A percentile compares a stretch with the other conserved stretches of the same genome.
These are phyloP conservation scores for Ips nitidus DNA, from an alignment of 1,140 invertebrate species.

Conservation along the genomic window DNA sequence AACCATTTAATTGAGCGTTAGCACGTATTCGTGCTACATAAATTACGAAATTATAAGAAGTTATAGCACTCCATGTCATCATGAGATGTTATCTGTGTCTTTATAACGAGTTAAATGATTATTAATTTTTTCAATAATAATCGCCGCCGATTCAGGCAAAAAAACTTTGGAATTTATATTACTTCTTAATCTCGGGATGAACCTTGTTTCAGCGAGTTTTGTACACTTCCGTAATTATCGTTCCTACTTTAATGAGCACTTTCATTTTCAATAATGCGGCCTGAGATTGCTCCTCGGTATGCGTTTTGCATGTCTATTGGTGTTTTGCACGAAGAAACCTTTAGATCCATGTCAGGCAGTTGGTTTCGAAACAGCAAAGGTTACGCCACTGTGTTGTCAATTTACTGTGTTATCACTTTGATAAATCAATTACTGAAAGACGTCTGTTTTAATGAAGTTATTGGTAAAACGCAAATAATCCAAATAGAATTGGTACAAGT, in stretches of 20 bases:
- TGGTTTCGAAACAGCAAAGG: not conserved
- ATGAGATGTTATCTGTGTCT: conserved; percentile 26
- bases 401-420: not conserved
- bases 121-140: conserved; percentile 20
- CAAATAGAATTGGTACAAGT: not conserved
- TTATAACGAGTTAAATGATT: conserved; percentile 28
- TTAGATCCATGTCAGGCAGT: no score
- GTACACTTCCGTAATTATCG: not conserved
- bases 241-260: not conserved
- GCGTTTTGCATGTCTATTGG: no score
- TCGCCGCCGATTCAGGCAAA: conserved; percentile 7
- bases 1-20: conserved; percentile 27
- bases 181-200: conserved; percentile 1
- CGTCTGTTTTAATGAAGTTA: not conserved
- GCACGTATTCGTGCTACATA: conserved; percentile 28
- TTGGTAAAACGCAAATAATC: conserved; percentile 1
- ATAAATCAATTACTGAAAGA: not conserved
- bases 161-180: conserved; percentile 18
- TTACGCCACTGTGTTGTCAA: not conserved
- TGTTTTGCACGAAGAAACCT: no score
- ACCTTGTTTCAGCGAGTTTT: not conserved
- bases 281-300: no score
- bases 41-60: conserved; percentile 29
- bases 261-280: no score
- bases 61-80: conserved; percentile 28